A percentile compares a stretch with the other conserved stretches of the same genome.
Evolutionary conservation across 2,888 invertebrate species (phyloP).

Genomic region (Rhaphigaster nebulosa): DNA sequence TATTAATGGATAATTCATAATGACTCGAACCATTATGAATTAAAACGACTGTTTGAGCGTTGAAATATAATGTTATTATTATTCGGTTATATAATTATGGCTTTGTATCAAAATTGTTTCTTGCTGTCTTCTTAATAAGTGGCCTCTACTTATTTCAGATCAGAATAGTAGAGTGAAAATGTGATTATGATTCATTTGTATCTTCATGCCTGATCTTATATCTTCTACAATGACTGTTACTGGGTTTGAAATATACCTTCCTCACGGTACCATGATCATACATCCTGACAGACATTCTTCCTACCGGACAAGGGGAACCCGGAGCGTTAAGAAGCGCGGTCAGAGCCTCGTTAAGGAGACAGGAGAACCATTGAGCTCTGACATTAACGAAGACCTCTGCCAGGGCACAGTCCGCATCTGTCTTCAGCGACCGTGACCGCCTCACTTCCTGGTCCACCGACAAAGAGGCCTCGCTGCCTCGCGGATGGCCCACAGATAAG

Average conservation of each 20-base stretch:
- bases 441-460: neutral
- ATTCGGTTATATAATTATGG: too few relatives aligned
- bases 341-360: neutral
- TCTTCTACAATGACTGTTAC: neutral
- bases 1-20: too few relatives aligned
- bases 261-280: neutral
- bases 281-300: neutral
- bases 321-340: neutral
- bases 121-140: too few relatives aligned
- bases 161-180: neutral
- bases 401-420: slow-evolving; percentile 15
- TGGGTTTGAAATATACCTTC: neutral
- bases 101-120: too few relatives aligned
- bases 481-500: neutral
- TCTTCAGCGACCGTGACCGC: slow-evolving; percentile 42
- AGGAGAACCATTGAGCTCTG: slow-evolving; percentile 1
- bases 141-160: too few relatives aligned
- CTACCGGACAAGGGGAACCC: neutral
- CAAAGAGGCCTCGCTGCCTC: neutral
- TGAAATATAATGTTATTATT: too few relatives aligned
- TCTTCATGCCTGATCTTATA: neutral
- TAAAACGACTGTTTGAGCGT: too few relatives aligned
- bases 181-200: neutral
- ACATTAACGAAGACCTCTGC: neutral
- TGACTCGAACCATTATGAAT: too few relatives aligned